These are phyloP conservation scores for Cheilosia variabilis DNA, from an alignment of 2,888 invertebrate genomes.

Conservation along the genomic window DNA sequence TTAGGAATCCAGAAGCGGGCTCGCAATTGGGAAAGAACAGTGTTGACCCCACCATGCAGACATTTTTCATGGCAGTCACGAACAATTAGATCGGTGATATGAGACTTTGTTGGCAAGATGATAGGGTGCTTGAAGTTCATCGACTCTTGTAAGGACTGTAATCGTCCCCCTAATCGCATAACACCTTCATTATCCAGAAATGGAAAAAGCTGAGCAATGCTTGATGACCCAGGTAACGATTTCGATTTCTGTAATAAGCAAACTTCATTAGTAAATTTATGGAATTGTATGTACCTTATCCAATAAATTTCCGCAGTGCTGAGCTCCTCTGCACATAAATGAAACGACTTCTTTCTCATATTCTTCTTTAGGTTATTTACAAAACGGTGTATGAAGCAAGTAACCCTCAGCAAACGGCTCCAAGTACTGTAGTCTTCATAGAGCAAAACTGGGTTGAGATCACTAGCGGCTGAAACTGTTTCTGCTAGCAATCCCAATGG, in stretches of 20 bases:
- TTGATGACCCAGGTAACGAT: neutral
- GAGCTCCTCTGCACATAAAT: slow-evolving; percentile 1
- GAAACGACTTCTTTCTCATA: neutral
- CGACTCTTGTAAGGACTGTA: neutral
- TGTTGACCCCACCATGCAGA: too few relatives aligned
- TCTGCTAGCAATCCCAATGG: neutral
- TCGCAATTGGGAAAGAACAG: too few relatives aligned
- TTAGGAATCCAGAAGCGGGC: too few relatives aligned
- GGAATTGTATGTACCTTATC: slow-evolving; percentile 26
- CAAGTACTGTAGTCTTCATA: neutral
- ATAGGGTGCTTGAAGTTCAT: slow-evolving; percentile 5
- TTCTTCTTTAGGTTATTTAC: neutral
- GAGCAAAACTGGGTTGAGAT: neutral
- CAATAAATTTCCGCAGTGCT: slow-evolving; percentile 3
- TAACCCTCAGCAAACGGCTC: slow-evolving; percentile 5
- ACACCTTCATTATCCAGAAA: slow-evolving; percentile 16
- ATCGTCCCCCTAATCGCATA: slow-evolving; percentile 1
- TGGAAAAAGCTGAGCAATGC: slow-evolving; percentile 4
- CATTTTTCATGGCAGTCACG: too few relatives aligned
- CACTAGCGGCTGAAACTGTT: neutral
- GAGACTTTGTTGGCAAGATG: neutral
- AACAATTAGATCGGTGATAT: neutral
- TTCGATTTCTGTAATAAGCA: neutral
- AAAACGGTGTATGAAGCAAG: neutral
- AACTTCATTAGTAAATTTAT: slow-evolving; percentile 1